Evolutionary conservation across 2,888 invertebrate species (phyloP).

Genomic region (Leptopilina myrica): DNA sequence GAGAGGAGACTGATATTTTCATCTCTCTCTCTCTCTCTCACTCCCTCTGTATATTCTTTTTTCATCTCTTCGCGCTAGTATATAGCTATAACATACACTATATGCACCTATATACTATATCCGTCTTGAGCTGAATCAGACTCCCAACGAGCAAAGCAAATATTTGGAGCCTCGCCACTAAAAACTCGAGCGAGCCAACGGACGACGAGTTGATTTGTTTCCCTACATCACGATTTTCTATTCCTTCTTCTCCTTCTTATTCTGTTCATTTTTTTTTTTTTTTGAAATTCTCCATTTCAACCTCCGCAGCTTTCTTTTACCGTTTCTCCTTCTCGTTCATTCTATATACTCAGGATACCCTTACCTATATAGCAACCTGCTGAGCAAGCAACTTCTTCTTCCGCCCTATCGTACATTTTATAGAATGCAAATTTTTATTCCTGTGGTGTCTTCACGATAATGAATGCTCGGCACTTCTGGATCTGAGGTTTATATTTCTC

Average conservation of each 20-base stretch:
- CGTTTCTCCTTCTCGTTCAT: constrained; percentile 49
- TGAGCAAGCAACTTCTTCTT: constrained; percentile 62
- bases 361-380: constrained; percentile 48
- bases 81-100: too few relatives aligned
- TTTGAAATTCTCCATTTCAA: constrained; percentile 31
- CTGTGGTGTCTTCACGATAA: constrained; percentile 41
- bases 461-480: constrained; percentile 30
- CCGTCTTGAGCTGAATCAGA: constrained; percentile 63
- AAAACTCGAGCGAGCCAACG: constrained; percentile 74
- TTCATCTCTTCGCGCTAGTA: constrained; percentile 19
- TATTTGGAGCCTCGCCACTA: constrained; percentile 76
- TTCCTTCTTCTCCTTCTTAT: constrained; percentile 59
- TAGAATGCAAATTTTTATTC: constrained; percentile 68
- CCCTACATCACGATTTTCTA: constrained; percentile 68
- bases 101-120: constrained; percentile 58
- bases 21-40: constrained; percentile 51
- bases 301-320: constrained; percentile 41
- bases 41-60: background rate
- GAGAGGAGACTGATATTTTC: constrained; percentile 44
- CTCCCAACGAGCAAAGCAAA: constrained; percentile 70
- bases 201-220: constrained; percentile 75
- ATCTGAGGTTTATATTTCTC: background rate
- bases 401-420: constrained; percentile 58
- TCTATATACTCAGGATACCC: constrained; percentile 8
- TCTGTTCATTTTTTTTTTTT: constrained; percentile 1